These are phyloP conservation scores for Archivesica marissinica DNA, from an alignment of 1,140 invertebrate species.

Conservation along the genomic window DNA sequence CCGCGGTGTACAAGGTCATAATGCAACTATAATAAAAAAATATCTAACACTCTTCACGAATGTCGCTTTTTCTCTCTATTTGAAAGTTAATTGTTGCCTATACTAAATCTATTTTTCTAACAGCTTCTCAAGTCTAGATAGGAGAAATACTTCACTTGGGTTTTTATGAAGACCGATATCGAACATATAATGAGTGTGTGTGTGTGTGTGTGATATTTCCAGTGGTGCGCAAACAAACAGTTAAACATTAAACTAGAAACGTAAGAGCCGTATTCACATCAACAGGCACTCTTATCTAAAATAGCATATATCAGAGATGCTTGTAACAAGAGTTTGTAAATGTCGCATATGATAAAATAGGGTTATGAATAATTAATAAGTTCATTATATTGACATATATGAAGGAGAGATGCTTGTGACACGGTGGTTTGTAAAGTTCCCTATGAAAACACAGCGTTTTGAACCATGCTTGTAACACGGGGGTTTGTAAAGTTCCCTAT, in stretches of 20 bases:
- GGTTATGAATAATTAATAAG: no score
- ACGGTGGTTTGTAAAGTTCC: no score
- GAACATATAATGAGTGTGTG: no score
- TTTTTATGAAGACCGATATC: background rate
- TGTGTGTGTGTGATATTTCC: background rate
- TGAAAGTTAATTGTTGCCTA: background rate
- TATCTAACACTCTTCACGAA: conserved; percentile 7
- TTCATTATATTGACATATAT: no score
- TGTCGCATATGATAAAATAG: no score
- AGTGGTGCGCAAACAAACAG: conserved; percentile 1
- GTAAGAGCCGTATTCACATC: background rate
- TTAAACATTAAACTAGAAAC: background rate
- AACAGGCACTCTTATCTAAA: background rate
- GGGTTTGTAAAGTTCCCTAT: no score
- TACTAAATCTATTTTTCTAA: conserved; percentile 14
- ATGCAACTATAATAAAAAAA: conserved; percentile 27
- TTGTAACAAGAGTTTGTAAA: no score
- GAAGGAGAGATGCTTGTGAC: no score
- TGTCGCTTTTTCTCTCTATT: background rate
- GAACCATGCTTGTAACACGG: no score
- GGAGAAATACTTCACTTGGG: conserved; percentile 13
- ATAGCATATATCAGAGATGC: no score
- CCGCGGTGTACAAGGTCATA: conserved; percentile 13
- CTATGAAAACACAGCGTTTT: no score
- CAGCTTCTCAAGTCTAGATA: background rate